A percentile compares a stretch with the other conserved stretches of the same genome.
These are phyloP conservation scores for Chrysomela aeneicollis DNA, from an alignment of 2,888 invertebrate genomes.

Conservation along the genomic window DNA sequence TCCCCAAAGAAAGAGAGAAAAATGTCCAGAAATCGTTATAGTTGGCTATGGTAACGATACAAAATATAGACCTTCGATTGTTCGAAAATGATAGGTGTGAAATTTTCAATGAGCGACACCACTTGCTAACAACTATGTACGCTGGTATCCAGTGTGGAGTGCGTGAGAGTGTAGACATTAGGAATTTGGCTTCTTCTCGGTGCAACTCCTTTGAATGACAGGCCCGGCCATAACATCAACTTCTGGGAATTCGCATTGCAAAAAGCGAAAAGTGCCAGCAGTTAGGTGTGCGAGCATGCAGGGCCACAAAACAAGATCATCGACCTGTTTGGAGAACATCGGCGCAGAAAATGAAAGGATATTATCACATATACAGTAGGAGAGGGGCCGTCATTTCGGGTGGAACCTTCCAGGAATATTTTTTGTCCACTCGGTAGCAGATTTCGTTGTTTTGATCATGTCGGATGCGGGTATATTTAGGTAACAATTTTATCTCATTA, in stretches of 20 bases:
- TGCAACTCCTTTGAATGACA: constrained; percentile 49
- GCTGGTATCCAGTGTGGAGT: not conserved
- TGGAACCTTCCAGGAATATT: no score
- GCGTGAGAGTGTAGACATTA: constrained; percentile 17
- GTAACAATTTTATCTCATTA: no score
- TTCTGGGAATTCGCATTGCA: constrained; percentile 55
- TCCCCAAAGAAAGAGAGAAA: no score
- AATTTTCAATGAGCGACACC: not conserved
- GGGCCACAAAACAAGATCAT: constrained; percentile 53
- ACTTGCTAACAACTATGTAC: not conserved
- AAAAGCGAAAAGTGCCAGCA: constrained; percentile 56
- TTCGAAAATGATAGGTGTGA: not conserved
- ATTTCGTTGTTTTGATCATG: no score
- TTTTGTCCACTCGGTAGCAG: no score
- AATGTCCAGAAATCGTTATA: no score
- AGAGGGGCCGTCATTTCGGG: no score
- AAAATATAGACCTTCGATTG: no score
- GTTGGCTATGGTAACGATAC: no score
- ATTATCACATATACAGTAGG: not conserved
- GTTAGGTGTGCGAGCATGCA: constrained; percentile 51
- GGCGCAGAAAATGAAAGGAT: constrained; percentile 18
- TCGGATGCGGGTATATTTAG: no score
- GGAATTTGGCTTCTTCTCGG: constrained; percentile 21
- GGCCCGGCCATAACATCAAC: constrained; percentile 50
- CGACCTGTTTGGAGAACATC: constrained; percentile 48